Evolutionary conservation across 2,113 vertebrate species (phyloP), one percentile per base, ranked within the genome.

Genomic region (Triplophysa rosa): DNA sequence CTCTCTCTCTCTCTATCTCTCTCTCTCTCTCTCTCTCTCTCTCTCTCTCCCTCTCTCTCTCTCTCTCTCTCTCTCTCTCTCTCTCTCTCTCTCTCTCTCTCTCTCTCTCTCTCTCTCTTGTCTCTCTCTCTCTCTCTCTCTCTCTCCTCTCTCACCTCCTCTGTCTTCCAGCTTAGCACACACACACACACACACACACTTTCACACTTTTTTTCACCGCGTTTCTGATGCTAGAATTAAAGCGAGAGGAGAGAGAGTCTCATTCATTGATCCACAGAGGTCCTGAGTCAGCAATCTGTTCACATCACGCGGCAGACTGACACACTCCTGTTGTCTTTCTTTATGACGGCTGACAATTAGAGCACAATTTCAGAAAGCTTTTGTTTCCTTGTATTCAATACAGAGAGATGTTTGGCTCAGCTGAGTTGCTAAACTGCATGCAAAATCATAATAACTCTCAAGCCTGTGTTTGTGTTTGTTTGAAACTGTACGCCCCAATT

Each of bases 371-470:
- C 6, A 37, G 47, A 78, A 80, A 62, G 33, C 76, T 83, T 83
- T 79, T 82, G 80, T 84, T 74, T 83, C 37, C 37, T 64, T 78
- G 69, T 54, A 85, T 71, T 62, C 83, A 65, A 83, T 74, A 77
- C 67, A 83, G 45, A 71, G 75, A 83, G 82, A 81, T 79, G 0
- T 85, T 80, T 74, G 74, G 74, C 65, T 68, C 42, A 70, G 82
- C 77, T 70, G 62, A 74, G 62, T 85, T 82, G 16, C 16, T 16
- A 52, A 17, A 16, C 54, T 72, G 82, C 67, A 74, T 21, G 74
- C 68, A 82, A 83, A 88, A 85, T 87, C 81, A 82, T 82, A 85
- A 84, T 37, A 37, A 37, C 33, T 33, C 85, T 87, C 21, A 59
- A 76, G 74, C 61, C 82, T 79, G 42, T 59, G 66, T 71, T 47